Conservation (phyloP, 1,140 invertebrate genomes). For the Drosophila grimshawi region DNA sequence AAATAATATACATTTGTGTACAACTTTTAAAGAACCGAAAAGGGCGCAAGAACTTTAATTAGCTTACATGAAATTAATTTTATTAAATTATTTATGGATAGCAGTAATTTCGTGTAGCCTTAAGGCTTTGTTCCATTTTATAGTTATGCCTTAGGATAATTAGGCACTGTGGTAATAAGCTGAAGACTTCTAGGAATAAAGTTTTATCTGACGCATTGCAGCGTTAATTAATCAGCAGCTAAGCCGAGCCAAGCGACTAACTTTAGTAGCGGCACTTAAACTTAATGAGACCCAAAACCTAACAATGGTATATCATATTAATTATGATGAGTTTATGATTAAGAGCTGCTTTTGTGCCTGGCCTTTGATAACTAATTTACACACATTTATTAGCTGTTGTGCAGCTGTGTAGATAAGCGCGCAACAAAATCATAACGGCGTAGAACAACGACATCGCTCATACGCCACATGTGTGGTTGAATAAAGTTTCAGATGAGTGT, state of each 20-base stretch:
- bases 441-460: constrained; percentile 41
- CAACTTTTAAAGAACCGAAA: constrained; percentile 2
- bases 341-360: constrained; percentile 48
- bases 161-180: not conserved
- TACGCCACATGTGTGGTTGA: constrained; percentile 67
- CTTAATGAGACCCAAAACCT: constrained; percentile 18
- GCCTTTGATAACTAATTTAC: constrained; percentile 74
- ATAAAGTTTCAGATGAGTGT: constrained; percentile 38
- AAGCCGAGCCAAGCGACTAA: constrained; percentile 13
- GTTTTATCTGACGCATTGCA: constrained; percentile 20
- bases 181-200: not conserved
- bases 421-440: constrained; percentile 32
- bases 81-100: not conserved
- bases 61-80: constrained; percentile 3
- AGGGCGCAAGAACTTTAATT: constrained; percentile 10
- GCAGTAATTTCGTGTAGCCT: not conserved
- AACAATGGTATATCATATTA: constrained; percentile 59
- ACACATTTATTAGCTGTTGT: constrained; percentile 76
- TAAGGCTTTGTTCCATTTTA: not conserved
- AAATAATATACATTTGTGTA: constrained; percentile 27
- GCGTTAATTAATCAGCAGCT: constrained; percentile 38
- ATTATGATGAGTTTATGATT: constrained; percentile 77
- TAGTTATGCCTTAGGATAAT: not conserved
- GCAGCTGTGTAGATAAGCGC: constrained; percentile 67
- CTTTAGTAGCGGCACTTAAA: constrained; percentile 12